phyloP scores from a whole-genome alignment of 1,140 invertebrate genomes.

The Apis dorsata region DNA sequence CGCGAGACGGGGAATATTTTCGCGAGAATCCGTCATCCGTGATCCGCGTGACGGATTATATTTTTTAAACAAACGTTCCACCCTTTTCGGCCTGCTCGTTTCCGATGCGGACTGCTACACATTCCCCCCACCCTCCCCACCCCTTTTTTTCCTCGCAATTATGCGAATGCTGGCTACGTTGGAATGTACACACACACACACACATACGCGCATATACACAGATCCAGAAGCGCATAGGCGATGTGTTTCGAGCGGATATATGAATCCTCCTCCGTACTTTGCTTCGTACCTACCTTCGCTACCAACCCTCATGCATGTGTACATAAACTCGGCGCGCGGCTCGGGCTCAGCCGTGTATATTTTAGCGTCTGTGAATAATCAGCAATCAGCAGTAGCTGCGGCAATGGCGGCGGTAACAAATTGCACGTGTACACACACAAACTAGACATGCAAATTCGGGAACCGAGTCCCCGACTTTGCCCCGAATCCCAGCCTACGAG shows the following conservation, averaged over 20 bases:
- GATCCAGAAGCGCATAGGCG: no score
- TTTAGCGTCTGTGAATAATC: slow-evolving; percentile 72
- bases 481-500: slow-evolving; percentile 57
- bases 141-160: slow-evolving; percentile 44
- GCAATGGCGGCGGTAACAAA: slow-evolving; percentile 70
- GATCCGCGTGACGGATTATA: neutral
- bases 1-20: no score
- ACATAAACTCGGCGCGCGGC: slow-evolving; percentile 58
- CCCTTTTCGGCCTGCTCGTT: neutral
- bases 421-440: slow-evolving; percentile 68
- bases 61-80: slow-evolving; percentile 43
- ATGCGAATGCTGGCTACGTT: slow-evolving; percentile 44
- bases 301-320: slow-evolving; percentile 55
- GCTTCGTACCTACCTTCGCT: slow-evolving; percentile 14
- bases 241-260: slow-evolving; percentile 33
- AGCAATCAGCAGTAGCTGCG: slow-evolving; percentile 70
- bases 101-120: slow-evolving; percentile 2
- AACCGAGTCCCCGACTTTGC: slow-evolving; percentile 60
- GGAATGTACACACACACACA: slow-evolving; percentile 31
- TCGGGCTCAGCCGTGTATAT: slow-evolving; percentile 66
- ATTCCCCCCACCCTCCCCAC: no score
- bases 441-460: slow-evolving; percentile 67
- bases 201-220: no score
- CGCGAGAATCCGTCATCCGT: no score
- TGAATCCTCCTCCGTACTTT: slow-evolving; percentile 57